Percentiles rank a stretch among this genome's conserved stretches.
phyloP scores from a whole-genome alignment of 1,140 invertebrate genomes.

The Sitobion miscanthi region DNA sequence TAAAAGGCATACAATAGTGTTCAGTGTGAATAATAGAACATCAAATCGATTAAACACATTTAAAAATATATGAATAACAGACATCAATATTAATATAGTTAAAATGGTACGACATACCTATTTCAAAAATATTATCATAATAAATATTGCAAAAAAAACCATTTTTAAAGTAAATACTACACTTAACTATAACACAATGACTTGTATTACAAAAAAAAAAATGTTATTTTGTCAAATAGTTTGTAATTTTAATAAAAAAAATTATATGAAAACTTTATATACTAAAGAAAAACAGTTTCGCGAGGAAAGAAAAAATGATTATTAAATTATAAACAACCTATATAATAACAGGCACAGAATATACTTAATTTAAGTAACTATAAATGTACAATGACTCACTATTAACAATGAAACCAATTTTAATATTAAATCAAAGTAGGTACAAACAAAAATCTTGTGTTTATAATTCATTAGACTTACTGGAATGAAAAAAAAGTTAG shows the following conservation, averaged over 20 bases:
- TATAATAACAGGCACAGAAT: neutral
- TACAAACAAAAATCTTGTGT: neutral
- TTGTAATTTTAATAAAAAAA: too few relatives aligned
- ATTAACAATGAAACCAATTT: neutral
- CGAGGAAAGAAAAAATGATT: neutral
- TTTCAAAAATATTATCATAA: neutral
- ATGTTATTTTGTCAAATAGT: too few relatives aligned
- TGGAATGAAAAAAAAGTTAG: neutral
- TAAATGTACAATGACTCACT: neutral
- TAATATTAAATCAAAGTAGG: neutral
- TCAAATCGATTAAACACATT: neutral
- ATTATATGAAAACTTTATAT: too few relatives aligned
- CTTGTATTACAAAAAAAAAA: too few relatives aligned
- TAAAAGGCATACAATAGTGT: neutral
- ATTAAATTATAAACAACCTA: neutral
- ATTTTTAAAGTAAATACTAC: too few relatives aligned
- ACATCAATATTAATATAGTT: neutral
- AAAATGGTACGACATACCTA: too few relatives aligned
- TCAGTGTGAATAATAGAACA: neutral
- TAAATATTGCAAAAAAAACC: too few relatives aligned
- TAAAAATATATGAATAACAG: neutral
- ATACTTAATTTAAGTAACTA: neutral
- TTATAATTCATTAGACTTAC: neutral
- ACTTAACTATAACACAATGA: too few relatives aligned
- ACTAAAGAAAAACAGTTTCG: neutral